These are phyloP conservation scores for Leptoclinus maculatus DNA, from an alignment of 2,797 vertebrate genomes.

Conservation along the genomic window DNA sequence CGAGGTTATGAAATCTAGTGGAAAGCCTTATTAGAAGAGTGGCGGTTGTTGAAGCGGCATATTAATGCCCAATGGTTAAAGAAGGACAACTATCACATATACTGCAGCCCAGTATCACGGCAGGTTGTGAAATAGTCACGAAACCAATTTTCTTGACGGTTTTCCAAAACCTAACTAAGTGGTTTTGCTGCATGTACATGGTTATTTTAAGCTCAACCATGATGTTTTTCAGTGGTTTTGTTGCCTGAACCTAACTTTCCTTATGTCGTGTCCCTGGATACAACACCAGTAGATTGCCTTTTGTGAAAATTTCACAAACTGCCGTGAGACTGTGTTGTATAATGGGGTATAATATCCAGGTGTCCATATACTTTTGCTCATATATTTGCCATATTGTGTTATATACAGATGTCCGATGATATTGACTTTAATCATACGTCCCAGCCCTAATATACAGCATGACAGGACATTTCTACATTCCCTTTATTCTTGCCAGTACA, in stretches of 20 bases:
- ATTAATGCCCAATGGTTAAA: neutral
- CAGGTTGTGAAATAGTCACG: neutral
- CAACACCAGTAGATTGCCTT: too few species aligned
- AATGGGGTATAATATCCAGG: neutral
- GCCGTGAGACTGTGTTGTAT: neutral
- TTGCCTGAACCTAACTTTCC: too few species aligned
- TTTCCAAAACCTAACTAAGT: too few species aligned
- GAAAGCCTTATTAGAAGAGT: neutral
- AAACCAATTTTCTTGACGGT: too few species aligned
- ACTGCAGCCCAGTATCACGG: neutral
- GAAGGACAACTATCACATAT: neutral
- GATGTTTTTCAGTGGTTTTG: too few species aligned
- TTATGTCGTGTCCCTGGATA: too few species aligned
- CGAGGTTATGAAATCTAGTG: neutral
- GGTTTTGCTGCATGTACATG: too few species aligned
- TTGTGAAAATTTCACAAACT: too few species aligned
- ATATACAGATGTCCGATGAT: neutral
- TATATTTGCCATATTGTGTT: neutral
- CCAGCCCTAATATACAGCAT: neutral
- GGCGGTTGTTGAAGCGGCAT: neutral
- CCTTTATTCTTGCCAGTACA: neutral
- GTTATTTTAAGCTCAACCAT: too few species aligned
- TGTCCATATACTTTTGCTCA: neutral
- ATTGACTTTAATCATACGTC: neutral
- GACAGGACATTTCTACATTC: neutral